A percentile compares a stretch with the other conserved stretches of the same genome.
phyloP scores from a whole-genome alignment of 2,797 vertebrate species.

The Aselliscus stoliczkanus region DNA sequence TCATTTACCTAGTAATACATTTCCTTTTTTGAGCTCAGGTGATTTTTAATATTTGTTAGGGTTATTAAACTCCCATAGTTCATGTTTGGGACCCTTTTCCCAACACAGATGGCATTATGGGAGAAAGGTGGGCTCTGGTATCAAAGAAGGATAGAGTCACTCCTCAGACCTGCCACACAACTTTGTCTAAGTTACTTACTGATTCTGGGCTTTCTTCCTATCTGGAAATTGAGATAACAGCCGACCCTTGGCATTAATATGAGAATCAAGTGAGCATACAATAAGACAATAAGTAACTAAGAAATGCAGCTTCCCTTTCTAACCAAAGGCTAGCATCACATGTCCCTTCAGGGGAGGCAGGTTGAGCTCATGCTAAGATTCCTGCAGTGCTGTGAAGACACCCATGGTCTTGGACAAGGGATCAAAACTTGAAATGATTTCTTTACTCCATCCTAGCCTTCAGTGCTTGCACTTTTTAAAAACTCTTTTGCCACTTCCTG shows the following conservation, averaged over 20 bases:
- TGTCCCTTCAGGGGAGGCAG: background rate
- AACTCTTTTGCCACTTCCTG: background rate
- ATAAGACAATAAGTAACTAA: background rate
- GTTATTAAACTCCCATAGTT: background rate
- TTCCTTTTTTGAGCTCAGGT: background rate
- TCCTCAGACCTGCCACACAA: accelerated
- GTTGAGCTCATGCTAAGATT: background rate
- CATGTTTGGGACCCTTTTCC: background rate
- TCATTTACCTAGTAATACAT: background rate
- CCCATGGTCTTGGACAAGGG: background rate
- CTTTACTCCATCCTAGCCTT: background rate
- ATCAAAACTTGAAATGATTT: background rate
- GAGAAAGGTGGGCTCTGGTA: background rate
- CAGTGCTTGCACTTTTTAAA: too few species aligned
- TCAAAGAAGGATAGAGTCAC: background rate
- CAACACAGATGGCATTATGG: background rate
- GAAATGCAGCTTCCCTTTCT: background rate
- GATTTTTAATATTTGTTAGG: background rate
- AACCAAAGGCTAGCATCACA: background rate
- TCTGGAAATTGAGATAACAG: background rate
- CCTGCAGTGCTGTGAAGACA: accelerated
- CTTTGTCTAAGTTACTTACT: too few species aligned
- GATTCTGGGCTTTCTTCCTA: background rate
- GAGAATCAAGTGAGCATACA: background rate
- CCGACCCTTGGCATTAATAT: background rate